These are phyloP conservation scores for Eulimnadia texana DNA, from an alignment of 1,140 invertebrate species.

Conservation along the genomic window DNA sequence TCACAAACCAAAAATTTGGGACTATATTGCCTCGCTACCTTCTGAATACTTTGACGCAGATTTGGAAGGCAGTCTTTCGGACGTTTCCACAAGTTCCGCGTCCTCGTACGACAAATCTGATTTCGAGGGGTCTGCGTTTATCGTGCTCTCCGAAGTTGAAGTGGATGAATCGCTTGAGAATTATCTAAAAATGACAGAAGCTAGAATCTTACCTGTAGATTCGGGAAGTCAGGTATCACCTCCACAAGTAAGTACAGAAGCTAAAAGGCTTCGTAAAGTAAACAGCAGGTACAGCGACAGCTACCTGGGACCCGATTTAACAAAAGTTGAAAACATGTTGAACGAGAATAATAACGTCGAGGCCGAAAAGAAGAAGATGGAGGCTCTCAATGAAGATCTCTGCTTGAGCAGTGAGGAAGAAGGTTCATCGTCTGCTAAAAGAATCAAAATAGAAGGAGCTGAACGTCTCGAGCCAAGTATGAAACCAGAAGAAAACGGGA, in stretches of 20 bases:
- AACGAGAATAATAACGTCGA: too few species aligned
- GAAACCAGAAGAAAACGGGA: background rate
- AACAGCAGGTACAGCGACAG: slow-evolving; percentile 3
- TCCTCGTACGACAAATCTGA: slow-evolving; percentile 9
- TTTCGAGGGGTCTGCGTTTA: background rate
- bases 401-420: background rate
- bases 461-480: background rate
- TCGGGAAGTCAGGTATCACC: too few species aligned
- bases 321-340: background rate
- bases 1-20: background rate
- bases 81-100: slow-evolving; percentile 1
- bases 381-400: background rate
- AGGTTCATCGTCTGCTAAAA: background rate
- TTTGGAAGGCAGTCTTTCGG: background rate
- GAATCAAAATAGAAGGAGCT: background rate
- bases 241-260: background rate
- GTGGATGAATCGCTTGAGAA: background rate
- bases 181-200: background rate
- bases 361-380: background rate
- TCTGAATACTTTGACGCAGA: background rate
- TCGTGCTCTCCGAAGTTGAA: slow-evolving; percentile 1
- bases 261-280: background rate
- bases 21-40: background rate
- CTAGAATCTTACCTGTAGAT: background rate
- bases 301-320: background rate